Percentiles rank a stretch among this genome's conserved stretches.
Evolutionary conservation across 2,113 vertebrate species (phyloP).

Genomic region (Narcine bancroftii): DNA sequence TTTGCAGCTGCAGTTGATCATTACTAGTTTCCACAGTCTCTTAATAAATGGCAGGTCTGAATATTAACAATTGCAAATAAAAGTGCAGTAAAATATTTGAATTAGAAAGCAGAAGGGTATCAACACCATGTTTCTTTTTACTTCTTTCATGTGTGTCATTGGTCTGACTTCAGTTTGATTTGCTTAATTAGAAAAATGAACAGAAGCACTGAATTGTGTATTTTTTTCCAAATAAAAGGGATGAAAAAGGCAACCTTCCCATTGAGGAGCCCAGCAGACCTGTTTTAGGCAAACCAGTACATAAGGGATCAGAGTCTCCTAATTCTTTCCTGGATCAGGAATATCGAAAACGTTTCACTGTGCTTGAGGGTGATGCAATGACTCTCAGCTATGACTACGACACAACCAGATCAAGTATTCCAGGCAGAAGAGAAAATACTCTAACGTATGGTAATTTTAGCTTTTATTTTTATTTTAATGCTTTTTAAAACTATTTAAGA

Average conservation of each 20-base stretch:
- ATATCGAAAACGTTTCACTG: conserved; percentile 78
- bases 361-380: conserved; percentile 88
- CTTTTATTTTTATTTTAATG: neutral
- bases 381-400: conserved; percentile 96
- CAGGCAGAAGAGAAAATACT: conserved; percentile 81
- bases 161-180: conserved; percentile 4
- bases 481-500: neutral
- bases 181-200: neutral
- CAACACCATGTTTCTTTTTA: neutral
- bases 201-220: neutral
- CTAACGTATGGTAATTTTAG: conserved; percentile 77
- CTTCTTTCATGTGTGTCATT: neutral
- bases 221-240: conserved; percentile 54
- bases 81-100: neutral
- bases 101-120: neutral
- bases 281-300: conserved; percentile 67
- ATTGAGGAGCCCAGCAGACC: conserved; percentile 77
- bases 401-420: conserved; percentile 78
- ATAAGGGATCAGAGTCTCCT: conserved; percentile 90
- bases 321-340: conserved; percentile 98
- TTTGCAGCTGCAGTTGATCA: neutral
- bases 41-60: neutral
- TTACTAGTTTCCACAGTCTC: neutral
- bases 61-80: neutral
- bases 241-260: conserved; percentile 78